Percentiles rank a stretch among this genome's conserved stretches.
phyloP scores from a whole-genome alignment of 2,113 vertebrate genomes.

The Gasterosteus aculeatus region DNA sequence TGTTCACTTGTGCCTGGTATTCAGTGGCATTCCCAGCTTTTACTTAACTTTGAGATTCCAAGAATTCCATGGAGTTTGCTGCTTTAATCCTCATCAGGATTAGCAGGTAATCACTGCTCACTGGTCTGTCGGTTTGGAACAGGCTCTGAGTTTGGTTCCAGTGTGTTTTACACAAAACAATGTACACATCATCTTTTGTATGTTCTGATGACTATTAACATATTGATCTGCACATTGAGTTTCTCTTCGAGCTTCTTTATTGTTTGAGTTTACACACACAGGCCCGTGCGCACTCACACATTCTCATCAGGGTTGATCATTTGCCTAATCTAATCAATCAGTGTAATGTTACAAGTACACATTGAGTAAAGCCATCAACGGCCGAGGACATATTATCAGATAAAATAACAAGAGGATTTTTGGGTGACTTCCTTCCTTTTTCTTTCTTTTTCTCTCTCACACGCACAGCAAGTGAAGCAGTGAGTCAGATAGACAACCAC shows the following conservation, averaged over 20 bases:
- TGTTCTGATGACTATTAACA: not conserved
- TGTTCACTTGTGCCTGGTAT: constrained; percentile 66
- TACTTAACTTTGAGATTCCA: constrained; percentile 75
- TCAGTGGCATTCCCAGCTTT: constrained; percentile 55
- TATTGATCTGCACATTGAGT: constrained; percentile 12
- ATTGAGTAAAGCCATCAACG: constrained; percentile 60
- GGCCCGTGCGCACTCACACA: not conserved
- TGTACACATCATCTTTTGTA: not conserved
- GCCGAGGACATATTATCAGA: constrained; percentile 33
- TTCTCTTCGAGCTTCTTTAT: constrained; percentile 8
- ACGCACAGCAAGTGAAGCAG: not conserved
- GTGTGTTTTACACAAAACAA: not conserved
- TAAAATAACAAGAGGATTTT: constrained; percentile 23
- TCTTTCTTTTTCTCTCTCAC: not conserved
- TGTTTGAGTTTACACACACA: constrained; percentile 18
- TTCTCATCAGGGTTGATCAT: constrained; percentile 43
- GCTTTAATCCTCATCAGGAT: constrained; percentile 75
- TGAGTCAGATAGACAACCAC: not conserved
- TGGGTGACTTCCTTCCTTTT: not conserved
- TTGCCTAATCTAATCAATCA: constrained; percentile 60
- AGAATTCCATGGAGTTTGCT: constrained; percentile 74
- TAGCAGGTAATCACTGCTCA: constrained; percentile 65
- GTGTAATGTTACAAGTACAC: constrained; percentile 19
- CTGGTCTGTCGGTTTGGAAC: constrained; percentile 42
- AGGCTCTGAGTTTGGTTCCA: constrained; percentile 15